A percentile compares a stretch with the other conserved stretches of the same genome.
Conservation (phyloP, 1,140 invertebrate genomes). For the Sesamia nonagrioides region DNA sequence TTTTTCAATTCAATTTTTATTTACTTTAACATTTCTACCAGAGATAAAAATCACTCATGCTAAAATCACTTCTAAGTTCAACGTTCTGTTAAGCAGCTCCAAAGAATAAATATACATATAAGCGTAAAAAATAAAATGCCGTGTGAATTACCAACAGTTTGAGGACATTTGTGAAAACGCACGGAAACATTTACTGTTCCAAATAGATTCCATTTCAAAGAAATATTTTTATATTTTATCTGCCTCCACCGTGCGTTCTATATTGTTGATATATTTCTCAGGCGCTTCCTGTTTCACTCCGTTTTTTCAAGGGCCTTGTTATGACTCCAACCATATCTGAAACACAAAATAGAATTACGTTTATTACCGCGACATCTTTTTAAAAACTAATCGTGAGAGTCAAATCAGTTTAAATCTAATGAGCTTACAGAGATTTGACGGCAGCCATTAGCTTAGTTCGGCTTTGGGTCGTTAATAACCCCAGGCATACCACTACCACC, state of each 20-base stretch:
- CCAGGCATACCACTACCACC: slow-evolving; percentile 7
- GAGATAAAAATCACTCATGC: not conserved
- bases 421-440: slow-evolving; percentile 9
- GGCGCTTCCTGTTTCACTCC: slow-evolving; percentile 13
- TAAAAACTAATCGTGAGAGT: not conserved
- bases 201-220: slow-evolving; percentile 30
- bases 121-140: slow-evolving; percentile 11
- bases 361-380: not conserved
- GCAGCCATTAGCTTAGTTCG: not conserved
- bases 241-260: not conserved
- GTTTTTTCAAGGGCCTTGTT: slow-evolving; percentile 9
- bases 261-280: slow-evolving; percentile 13
- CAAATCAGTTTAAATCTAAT: not conserved
- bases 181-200: slow-evolving; percentile 22
- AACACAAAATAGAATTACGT: not conserved
- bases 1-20: slow-evolving; percentile 26
- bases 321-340: not conserved
- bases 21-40: not conserved
- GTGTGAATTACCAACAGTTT: slow-evolving; percentile 5
- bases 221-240: slow-evolving; percentile 39
- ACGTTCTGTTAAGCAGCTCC: not conserved
- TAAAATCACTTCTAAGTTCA: not conserved
- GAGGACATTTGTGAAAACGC: slow-evolving; percentile 26
- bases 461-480: not conserved
- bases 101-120: not conserved